Evolutionary conservation across 2,888 invertebrate genomes (phyloP).

Genomic region (Fabriciana adippe): DNA sequence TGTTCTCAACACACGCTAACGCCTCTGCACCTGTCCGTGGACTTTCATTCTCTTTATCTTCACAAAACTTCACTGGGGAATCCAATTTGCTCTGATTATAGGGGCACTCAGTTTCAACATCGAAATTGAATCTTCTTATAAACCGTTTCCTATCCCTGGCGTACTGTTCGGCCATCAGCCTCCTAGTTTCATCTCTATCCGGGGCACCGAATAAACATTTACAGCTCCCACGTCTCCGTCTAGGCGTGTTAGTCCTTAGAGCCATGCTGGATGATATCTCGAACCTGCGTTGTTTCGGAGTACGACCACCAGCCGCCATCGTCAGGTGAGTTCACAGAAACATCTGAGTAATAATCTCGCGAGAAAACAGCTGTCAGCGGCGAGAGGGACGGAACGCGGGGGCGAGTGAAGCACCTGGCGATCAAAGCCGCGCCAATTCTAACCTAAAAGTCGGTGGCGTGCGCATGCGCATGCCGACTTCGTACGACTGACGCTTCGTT

Average conservation of each 20-base stretch:
- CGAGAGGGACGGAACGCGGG: conserved; percentile 53
- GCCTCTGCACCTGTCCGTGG: conserved; percentile 69
- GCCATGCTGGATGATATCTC: conserved; percentile 69
- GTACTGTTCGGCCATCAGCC: conserved; percentile 83
- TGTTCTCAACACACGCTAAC: conserved; percentile 69
- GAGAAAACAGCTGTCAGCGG: conserved; percentile 81
- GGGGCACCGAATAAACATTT: conserved; percentile 84
- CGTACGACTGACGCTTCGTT: conserved; percentile 60
- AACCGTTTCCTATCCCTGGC: conserved; percentile 82
- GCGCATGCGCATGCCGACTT: conserved; percentile 59
- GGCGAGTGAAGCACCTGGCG: conserved; percentile 78
- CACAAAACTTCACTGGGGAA: conserved; percentile 73
- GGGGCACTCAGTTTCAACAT: conserved; percentile 75
- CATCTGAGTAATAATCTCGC: conserved; percentile 80
- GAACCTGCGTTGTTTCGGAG: conserved; percentile 74
- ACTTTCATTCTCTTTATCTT: conserved; percentile 67
- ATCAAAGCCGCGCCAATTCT: conserved; percentile 75
- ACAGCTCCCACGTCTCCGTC: conserved; percentile 74
- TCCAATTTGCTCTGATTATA: conserved; percentile 68
- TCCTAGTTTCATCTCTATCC: conserved; percentile 81
- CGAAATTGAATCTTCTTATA: conserved; percentile 83
- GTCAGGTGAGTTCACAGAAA: conserved; percentile 80
- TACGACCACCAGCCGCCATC: conserved; percentile 77
- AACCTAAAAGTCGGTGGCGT: conserved; percentile 72
- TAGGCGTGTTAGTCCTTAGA: conserved; percentile 65